Conservation (phyloP, 1,140 invertebrate species). For the Drosophila dunni region DNA sequence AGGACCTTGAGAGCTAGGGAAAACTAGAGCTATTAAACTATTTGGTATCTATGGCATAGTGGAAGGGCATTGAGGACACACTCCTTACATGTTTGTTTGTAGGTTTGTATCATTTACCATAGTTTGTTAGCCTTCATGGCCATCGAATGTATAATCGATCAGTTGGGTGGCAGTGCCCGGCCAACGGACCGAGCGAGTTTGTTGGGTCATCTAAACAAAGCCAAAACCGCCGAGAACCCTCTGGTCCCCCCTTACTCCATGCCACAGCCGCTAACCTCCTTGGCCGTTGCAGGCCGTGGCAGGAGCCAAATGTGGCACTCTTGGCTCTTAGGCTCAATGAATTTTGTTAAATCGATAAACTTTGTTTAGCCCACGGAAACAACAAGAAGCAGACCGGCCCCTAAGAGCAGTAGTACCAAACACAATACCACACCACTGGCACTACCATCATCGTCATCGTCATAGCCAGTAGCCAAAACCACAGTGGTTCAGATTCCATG, state of each 20-base stretch:
- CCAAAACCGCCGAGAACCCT: slow-evolving; percentile 30
- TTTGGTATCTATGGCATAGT: slow-evolving; percentile 30
- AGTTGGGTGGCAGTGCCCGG: slow-evolving; percentile 63
- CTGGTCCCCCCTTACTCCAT: background rate
- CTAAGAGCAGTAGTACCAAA: slow-evolving; percentile 35
- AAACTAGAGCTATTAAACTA: no score
- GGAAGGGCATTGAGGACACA: slow-evolving; percentile 65
- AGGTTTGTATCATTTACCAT: no score
- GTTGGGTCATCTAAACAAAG: slow-evolving; percentile 83
- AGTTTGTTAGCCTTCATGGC: slow-evolving; percentile 75
- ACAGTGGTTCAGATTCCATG: slow-evolving; percentile 57
- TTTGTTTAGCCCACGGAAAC: slow-evolving; percentile 80
- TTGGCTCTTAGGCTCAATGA: slow-evolving; percentile 59
- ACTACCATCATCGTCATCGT: slow-evolving; percentile 11
- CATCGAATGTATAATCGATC: slow-evolving; percentile 82
- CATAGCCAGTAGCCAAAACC: slow-evolving; percentile 36
- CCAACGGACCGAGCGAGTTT: slow-evolving; percentile 65
- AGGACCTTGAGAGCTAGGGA: background rate
- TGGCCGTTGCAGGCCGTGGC: slow-evolving; percentile 32
- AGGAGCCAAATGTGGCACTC: slow-evolving; percentile 71
- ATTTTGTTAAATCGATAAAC: slow-evolving; percentile 83
- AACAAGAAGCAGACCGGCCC: slow-evolving; percentile 65
- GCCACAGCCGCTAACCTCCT: no score
- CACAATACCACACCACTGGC: slow-evolving; percentile 34
- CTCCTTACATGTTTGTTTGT: background rate